Evolutionary conservation across 2,797 vertebrate species (phyloP).

Genomic region (Propithecus deckenii): DNA sequence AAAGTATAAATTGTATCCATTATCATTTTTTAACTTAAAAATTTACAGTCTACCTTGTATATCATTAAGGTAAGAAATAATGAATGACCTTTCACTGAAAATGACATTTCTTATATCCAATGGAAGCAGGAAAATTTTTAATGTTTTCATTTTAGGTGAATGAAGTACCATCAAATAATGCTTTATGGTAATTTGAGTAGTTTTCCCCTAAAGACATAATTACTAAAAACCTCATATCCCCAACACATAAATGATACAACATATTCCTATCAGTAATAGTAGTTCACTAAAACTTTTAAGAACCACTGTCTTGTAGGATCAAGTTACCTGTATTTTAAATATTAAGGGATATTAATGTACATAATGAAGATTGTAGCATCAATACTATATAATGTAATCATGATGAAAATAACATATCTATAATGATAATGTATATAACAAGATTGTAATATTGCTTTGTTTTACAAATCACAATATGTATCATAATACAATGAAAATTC

Average conservation of each 20-base stretch:
- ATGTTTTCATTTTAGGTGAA: conserved; percentile 8
- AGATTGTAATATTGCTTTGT: neutral
- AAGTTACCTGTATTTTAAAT: neutral
- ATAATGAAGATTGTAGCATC: neutral
- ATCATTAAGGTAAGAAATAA: conserved; percentile 6
- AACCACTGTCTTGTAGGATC: neutral
- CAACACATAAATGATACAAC: neutral
- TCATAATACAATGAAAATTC: neutral
- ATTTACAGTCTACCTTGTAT: neutral
- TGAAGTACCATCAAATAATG: conserved; percentile 30
- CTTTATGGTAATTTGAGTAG: neutral
- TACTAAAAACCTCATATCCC: neutral
- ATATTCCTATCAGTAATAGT: neutral
- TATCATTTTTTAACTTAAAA: conserved; percentile 21
- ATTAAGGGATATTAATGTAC: neutral
- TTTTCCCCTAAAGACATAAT: neutral
- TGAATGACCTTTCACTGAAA: neutral
- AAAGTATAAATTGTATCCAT: neutral
- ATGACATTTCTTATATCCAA: neutral
- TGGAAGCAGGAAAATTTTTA: neutral
- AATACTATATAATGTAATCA: neutral
- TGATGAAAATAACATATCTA: neutral
- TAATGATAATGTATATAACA: neutral
- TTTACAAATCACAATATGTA: neutral
- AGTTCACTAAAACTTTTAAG: neutral